Evolutionary conservation across 2,888 invertebrate genomes (phyloP).

Genomic region (Teleogryllus oceanicus): DNA sequence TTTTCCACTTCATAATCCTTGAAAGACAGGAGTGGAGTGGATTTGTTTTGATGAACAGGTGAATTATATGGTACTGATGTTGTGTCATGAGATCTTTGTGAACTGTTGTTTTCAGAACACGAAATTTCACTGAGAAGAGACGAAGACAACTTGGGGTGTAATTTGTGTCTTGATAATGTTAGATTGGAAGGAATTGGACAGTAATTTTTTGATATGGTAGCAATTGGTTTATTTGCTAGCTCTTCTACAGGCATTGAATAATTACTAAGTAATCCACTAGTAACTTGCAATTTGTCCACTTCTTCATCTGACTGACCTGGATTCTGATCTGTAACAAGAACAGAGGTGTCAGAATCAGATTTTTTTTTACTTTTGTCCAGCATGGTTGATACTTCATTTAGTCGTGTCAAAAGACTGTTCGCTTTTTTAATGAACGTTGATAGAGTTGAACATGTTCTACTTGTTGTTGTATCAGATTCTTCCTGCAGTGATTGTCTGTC

Average conservation of each 20-base stretch:
- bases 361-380: conserved; percentile 3
- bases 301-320: conserved; percentile 1
- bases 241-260: not conserved
- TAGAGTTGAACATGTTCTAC: conserved; percentile 19
- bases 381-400: conserved; percentile 24
- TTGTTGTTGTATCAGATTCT: too few species aligned
- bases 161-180: not conserved
- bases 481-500: not conserved
- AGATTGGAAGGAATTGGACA: not conserved
- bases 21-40: too few species aligned
- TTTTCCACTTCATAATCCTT: too few species aligned
- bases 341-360: not conserved
- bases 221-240: not conserved
- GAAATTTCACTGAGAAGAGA: too few species aligned
- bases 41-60: too few species aligned
- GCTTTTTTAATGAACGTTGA: conserved; percentile 23
- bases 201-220: not conserved
- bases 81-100: too few species aligned
- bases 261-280: not conserved
- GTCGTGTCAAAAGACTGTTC: not conserved
- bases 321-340: not conserved
- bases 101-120: too few species aligned
- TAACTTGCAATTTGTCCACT: not conserved
- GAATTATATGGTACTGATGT: too few species aligned
- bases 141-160: not conserved